Evolutionary conservation across 92 coral and sea anemone species (phyloP).

Genomic region (Siderastrea siderea): DNA sequence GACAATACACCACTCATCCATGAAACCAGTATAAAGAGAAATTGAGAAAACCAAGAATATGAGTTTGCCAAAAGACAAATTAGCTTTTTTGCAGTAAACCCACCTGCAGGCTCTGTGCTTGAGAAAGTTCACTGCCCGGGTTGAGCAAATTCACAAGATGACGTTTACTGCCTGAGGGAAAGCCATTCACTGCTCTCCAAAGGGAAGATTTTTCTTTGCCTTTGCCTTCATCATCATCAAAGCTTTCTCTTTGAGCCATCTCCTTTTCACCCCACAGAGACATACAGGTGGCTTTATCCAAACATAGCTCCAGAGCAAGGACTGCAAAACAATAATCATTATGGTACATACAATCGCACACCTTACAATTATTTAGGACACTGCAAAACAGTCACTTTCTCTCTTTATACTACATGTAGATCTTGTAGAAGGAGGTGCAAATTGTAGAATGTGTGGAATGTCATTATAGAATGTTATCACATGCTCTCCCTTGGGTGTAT

Average conservation of each 20-base stretch:
- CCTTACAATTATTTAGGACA: too few species aligned
- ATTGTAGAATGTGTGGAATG: too few species aligned
- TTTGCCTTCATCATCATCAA: constrained; percentile 80
- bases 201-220: constrained; percentile 84
- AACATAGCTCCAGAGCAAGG: constrained; percentile 81
- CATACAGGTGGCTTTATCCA: constrained; percentile 88
- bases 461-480: too few species aligned
- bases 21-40: too few species aligned
- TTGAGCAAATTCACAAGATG: constrained; percentile 63
- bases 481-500: too few species aligned
- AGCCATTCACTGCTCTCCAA: constrained; percentile 89
- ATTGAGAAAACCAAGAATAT: too few species aligned
- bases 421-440: too few species aligned
- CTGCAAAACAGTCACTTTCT: not conserved
- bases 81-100: not conserved
- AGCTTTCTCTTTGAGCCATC: constrained; percentile 87
- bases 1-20: too few species aligned
- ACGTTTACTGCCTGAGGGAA: constrained; percentile 85
- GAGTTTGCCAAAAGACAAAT: too few species aligned
- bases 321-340: constrained; percentile 54
- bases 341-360: too few species aligned
- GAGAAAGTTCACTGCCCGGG: constrained; percentile 59
- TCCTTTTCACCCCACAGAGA: constrained; percentile 97
- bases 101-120: constrained; percentile 87
- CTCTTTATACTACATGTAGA: too few species aligned